A percentile compares a stretch with the other conserved stretches of the same genome.
Conservation (phyloP, 2,797 vertebrate species). For the Phyllotis vaccarum region DNA sequence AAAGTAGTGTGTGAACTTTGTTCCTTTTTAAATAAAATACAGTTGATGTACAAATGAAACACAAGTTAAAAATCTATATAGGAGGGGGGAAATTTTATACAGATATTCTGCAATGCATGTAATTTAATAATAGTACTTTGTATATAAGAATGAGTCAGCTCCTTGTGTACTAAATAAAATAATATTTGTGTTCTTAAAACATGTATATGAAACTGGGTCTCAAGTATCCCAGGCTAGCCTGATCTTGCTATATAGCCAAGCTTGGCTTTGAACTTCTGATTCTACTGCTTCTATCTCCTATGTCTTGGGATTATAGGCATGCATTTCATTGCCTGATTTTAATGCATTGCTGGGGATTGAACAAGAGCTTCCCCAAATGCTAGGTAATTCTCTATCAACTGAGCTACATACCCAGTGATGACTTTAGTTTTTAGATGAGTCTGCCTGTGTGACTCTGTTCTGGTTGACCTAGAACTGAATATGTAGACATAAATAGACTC, state of each 20-base stretch:
- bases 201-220: neutral
- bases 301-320: neutral
- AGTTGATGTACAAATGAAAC: neutral
- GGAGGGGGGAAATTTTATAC: neutral
- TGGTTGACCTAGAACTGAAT: neutral
- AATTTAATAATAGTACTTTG: neutral
- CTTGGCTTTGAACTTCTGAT: neutral
- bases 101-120: neutral
- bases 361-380: neutral
- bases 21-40: neutral
- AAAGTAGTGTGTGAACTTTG: constrained; percentile 1
- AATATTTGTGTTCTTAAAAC: neutral
- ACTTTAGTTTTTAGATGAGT: neutral
- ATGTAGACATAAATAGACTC: neutral
- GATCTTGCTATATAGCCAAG: neutral
- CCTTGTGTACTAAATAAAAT: constrained; percentile 1
- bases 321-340: neutral
- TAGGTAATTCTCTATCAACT: neutral
- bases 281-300: neutral
- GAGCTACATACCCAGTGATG: neutral
- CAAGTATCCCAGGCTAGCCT: neutral
- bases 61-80: neutral
- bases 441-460: neutral
- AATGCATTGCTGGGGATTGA: neutral
- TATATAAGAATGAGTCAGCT: neutral